Evolutionary conservation across 2,797 vertebrate species (phyloP), one percentile per base, ranked within the genome.

Genomic region (Pseudopleuronectes americanus): DNA sequence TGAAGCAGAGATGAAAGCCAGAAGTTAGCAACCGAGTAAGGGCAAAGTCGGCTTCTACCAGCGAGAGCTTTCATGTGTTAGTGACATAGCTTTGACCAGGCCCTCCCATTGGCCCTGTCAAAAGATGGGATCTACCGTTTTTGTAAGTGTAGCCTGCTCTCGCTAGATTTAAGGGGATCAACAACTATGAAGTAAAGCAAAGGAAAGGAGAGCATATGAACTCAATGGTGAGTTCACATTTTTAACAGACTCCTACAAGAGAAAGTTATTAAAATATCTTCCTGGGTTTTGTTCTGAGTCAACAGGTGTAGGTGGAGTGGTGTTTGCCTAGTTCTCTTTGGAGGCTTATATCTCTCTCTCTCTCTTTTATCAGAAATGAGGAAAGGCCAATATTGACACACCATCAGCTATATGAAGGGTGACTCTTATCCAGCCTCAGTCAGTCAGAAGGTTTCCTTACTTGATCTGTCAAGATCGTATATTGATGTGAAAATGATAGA

Each of bases 281-380:
- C 28, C 26, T 26, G n/a, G n/a, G n/a, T 53, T 43, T 33, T 63
- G 31, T 48, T 45, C 51, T 55, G 23, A 57, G 23, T 57, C 56
- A 62, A 19, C 54, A 55, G 41, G 10, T 65, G 41, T 52, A 43
- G 60, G 56, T 61, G 68, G 60, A 19, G 28, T n/a, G 17, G 14
- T 55, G 51, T 64, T 72, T 61, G 43, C 43, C 7, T 57, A 47
- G 47, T 52, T 77, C 36, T 76, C 52, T 76, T 68, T 48, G 14
- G 64, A 57, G 58, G 31, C 54, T 51, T 36, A 14, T 45, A 45
- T 79, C 12, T 49, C 31, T 79, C 21, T 21, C 48, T 17, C 45
- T 47, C 6, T 47, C 17, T 19, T 45, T 16, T 45, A 45, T 14
- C 19, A n/a, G 45, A 47, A 47, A 47, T n/a, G 7, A 17, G 45